These are phyloP conservation scores for Subacronicta megacephala DNA, from an alignment of 2,888 invertebrate species.

Conservation along the genomic window DNA sequence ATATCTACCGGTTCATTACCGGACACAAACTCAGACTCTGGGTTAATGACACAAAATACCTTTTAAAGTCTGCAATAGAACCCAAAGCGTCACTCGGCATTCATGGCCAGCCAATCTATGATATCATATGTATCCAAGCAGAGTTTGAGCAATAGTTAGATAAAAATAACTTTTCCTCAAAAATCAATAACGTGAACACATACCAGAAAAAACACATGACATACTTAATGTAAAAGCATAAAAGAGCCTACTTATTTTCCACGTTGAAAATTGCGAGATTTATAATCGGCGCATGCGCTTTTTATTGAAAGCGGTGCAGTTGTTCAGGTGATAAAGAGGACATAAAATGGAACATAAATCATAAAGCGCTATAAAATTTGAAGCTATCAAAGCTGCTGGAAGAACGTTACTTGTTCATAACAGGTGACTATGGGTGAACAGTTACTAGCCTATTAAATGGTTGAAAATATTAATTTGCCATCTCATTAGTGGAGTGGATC, in stretches of 20 bases:
- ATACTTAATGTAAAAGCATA: constrained; percentile 17
- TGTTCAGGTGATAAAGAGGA: constrained; percentile 68
- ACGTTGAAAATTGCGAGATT: constrained; percentile 33
- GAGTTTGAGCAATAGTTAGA: no score
- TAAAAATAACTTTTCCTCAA: no score
- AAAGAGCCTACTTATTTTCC: constrained; percentile 17
- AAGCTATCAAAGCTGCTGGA: constrained; percentile 61
- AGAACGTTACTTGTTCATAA: constrained; percentile 44
- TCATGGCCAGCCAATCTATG: no score
- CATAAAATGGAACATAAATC: constrained; percentile 72
- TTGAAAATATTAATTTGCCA: background rate
- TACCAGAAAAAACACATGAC: background rate
- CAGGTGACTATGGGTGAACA: constrained; percentile 39
- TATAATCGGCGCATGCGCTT: constrained; percentile 42
- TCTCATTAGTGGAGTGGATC: background rate
- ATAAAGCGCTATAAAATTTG: constrained; percentile 71
- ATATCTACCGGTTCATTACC: no score
- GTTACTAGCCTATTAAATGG: constrained; percentile 20
- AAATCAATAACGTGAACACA: no score
- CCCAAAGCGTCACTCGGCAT: no score
- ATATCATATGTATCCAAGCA: no score
- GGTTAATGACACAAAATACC: no score
- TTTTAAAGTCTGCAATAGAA: no score
- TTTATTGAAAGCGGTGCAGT: constrained; percentile 68
- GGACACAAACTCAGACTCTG: no score